Conservation (phyloP, 2,888 invertebrate species). For the Drosophila rubida region DNA sequence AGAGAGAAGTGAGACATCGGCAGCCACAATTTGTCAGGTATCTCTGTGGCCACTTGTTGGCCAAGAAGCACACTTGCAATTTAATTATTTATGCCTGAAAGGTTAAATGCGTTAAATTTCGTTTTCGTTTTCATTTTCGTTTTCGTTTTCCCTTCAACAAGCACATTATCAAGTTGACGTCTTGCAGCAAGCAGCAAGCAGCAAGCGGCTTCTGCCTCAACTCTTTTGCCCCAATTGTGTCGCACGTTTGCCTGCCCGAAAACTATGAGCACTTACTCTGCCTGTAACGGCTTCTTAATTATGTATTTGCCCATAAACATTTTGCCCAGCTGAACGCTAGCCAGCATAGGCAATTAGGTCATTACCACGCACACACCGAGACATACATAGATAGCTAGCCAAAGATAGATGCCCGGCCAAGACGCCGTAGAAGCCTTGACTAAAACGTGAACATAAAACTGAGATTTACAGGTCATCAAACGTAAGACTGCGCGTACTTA, state of each 20-base stretch:
- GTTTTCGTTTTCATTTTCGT: conserved; percentile 18
- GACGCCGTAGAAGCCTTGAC: conserved; percentile 37
- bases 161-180: background rate
- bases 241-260: conserved; percentile 12
- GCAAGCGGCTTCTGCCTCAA: background rate
- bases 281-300: conserved; percentile 66
- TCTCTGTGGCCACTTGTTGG: conserved; percentile 58
- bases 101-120: conserved; percentile 57
- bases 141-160: conserved; percentile 26
- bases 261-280: conserved; percentile 36
- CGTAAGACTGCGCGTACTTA: conserved; percentile 4
- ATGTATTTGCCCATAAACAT: conserved; percentile 67
- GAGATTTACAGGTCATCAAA: conserved; percentile 57
- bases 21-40: conserved; percentile 38
- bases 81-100: conserved; percentile 61
- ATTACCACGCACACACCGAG: conserved; percentile 46
- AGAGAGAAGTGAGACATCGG: conserved; percentile 8
- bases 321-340: conserved; percentile 43
- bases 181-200: no score
- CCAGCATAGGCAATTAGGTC: conserved; percentile 64
- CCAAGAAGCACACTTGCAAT: conserved; percentile 42
- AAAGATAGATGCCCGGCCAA: background rate
- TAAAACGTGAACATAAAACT: conserved; percentile 40
- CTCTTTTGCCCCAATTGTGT: conserved; percentile 11
- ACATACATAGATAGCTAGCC: background rate